A percentile compares a stretch with the other conserved stretches of the same genome.
Evolutionary conservation across 2,888 invertebrate genomes (phyloP).

Genomic region (Plebejus anna): DNA sequence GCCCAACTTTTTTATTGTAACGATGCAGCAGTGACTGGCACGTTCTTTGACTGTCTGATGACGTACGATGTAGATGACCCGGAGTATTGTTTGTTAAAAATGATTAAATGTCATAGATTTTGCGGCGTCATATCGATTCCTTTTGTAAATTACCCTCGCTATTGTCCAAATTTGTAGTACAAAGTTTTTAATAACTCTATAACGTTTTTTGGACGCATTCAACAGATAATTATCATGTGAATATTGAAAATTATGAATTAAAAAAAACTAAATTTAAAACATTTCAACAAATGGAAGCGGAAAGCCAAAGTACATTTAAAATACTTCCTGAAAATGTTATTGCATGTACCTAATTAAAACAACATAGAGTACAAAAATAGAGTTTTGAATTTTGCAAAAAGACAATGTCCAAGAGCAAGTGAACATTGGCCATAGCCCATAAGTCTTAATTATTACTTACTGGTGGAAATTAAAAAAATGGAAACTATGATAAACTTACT

Average conservation of each 20-base stretch:
- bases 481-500: background rate
- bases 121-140: slow-evolving; percentile 24
- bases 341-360: too few species aligned
- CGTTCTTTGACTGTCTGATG: slow-evolving; percentile 37
- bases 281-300: too few species aligned
- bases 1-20: slow-evolving; percentile 48
- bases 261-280: background rate
- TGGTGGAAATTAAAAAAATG: too few species aligned
- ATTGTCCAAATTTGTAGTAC: slow-evolving; percentile 16
- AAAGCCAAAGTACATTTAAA: too few species aligned
- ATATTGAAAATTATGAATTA: background rate
- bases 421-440: too few species aligned
- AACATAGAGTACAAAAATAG: too few species aligned
- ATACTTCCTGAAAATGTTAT: too few species aligned
- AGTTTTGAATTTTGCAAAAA: too few species aligned
- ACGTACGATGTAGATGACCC: slow-evolving; percentile 28
- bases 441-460: too few species aligned
- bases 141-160: slow-evolving; percentile 22
- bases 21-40: slow-evolving; percentile 52
- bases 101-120: slow-evolving; percentile 30
- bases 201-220: background rate
- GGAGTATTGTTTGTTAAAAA: slow-evolving; percentile 31
- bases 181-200: background rate
- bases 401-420: too few species aligned
- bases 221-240: background rate